These are phyloP conservation scores for Henricia sp. DNA, from an alignment of 53 echinoderm and acorn worm genomes.

Conservation along the genomic window DNA sequence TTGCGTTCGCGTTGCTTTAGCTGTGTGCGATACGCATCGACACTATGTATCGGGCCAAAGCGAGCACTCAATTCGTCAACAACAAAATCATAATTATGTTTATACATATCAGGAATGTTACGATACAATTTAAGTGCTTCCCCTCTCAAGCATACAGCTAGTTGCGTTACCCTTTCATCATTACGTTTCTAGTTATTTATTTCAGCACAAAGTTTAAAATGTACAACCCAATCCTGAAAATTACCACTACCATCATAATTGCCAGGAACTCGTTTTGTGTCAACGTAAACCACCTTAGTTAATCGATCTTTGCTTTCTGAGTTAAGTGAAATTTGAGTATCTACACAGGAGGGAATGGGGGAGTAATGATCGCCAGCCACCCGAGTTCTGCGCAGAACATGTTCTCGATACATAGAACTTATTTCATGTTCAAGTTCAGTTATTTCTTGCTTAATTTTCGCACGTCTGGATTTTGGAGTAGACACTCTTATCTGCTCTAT, in stretches of 20 bases:
- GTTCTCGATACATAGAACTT: too few species aligned
- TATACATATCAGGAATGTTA: background rate
- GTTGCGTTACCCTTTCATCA: background rate
- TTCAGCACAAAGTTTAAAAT: background rate
- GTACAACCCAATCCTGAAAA: slow-evolving; percentile 25
- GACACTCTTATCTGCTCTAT: too few species aligned
- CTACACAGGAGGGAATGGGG: too few species aligned
- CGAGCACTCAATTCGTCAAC: slow-evolving; percentile 17
- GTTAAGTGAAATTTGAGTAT: too few species aligned
- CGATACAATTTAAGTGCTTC: background rate
- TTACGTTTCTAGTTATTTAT: background rate
- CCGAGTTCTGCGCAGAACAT: too few species aligned
- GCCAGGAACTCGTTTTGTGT: background rate
- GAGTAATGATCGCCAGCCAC: too few species aligned
- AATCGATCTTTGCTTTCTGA: too few species aligned
- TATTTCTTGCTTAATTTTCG: too few species aligned
- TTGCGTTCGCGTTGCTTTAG: slow-evolving; percentile 7
- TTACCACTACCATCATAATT: slow-evolving; percentile 15
- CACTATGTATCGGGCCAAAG: slow-evolving; percentile 10
- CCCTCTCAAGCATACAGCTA: background rate
- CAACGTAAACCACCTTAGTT: too few species aligned
- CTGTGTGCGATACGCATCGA: background rate
- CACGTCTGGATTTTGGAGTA: too few species aligned
- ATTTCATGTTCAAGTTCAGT: too few species aligned
- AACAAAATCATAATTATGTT: background rate